A percentile compares a stretch with the other conserved stretches of the same genome.
These are phyloP conservation scores for Hiodon alosoides DNA, from an alignment of 2,113 vertebrate species.

Conservation along the genomic window DNA sequence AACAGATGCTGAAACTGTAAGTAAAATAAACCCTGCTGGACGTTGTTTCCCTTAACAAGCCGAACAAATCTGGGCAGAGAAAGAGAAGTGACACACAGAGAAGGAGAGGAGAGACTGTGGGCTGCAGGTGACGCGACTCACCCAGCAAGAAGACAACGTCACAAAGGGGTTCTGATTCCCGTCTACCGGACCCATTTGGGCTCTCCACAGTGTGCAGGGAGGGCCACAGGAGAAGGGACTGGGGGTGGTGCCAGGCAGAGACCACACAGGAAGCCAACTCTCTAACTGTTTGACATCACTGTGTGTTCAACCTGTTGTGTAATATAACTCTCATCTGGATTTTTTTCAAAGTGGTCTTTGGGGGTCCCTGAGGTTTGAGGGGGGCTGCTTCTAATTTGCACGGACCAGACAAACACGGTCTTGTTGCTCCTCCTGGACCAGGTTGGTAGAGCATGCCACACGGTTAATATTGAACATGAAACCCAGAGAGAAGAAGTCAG, in stretches of 20 bases:
- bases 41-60: not conserved
- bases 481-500: too few relatives aligned
- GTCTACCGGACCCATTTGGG: slow-evolving; percentile 22
- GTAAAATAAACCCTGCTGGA: slow-evolving; percentile 4
- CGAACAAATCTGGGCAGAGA: not conserved
- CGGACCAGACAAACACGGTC: not conserved
- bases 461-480: not conserved
- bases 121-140: not conserved
- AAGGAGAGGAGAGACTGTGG: not conserved
- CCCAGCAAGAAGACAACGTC: not conserved
- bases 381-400: not conserved
- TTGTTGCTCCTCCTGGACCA: not conserved
- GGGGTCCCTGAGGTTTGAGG: not conserved
- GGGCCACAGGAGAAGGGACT: slow-evolving; percentile 13
- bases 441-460: not conserved
- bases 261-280: slow-evolving; percentile 57
- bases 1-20: not conserved
- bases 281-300: not conserved
- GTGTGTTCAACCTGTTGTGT: slow-evolving; percentile 9
- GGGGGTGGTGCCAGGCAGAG: slow-evolving; percentile 45
- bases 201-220: slow-evolving; percentile 16
- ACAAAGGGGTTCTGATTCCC: not conserved
- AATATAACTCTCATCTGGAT: slow-evolving; percentile 23
- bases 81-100: not conserved
- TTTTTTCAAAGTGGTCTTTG: slow-evolving; percentile 8